Evolutionary conservation across 2,113 vertebrate genomes (phyloP).

Genomic region (Paramisgurnus dabryanus): DNA sequence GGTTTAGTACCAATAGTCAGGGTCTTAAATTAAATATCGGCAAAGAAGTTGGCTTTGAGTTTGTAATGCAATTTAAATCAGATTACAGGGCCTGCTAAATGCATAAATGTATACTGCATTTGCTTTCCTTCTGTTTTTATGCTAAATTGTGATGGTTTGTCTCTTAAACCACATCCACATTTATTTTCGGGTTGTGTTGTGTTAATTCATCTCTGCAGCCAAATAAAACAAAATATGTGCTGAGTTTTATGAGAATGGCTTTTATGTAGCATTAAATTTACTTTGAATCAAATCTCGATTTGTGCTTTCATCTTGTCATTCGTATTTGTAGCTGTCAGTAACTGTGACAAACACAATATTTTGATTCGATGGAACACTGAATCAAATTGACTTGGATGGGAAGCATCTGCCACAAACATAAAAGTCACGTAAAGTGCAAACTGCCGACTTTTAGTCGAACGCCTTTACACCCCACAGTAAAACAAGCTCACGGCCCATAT

Average conservation of each 20-base stretch:
- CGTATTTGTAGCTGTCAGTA: neutral
- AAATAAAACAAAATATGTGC: too few species aligned
- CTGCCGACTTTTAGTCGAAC: neutral
- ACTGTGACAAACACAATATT: neutral
- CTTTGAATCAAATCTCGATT: too few species aligned
- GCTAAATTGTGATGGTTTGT: too few species aligned
- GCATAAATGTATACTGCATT: too few species aligned
- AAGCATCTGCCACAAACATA: constrained; percentile 15
- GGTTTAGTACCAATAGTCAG: neutral
- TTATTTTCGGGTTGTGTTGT: too few species aligned
- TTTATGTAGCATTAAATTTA: too few species aligned
- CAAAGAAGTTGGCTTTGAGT: neutral
- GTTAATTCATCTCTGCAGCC: too few species aligned
- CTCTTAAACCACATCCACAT: too few species aligned
- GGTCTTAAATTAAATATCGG: neutral
- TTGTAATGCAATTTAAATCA: neutral
- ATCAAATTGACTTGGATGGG: neutral
- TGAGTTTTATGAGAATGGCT: too few species aligned
- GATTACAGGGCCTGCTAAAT: too few species aligned
- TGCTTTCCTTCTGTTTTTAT: too few species aligned
- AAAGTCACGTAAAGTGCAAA: constrained; percentile 22
- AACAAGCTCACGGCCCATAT: neutral
- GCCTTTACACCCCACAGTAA: constrained; percentile 1
- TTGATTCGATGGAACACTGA: neutral
- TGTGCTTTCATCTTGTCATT: too few species aligned